Evolutionary conservation across 2,113 vertebrate species (phyloP), one percentile per base, ranked within the genome.

Genomic region (Centropus bengalensis): DNA sequence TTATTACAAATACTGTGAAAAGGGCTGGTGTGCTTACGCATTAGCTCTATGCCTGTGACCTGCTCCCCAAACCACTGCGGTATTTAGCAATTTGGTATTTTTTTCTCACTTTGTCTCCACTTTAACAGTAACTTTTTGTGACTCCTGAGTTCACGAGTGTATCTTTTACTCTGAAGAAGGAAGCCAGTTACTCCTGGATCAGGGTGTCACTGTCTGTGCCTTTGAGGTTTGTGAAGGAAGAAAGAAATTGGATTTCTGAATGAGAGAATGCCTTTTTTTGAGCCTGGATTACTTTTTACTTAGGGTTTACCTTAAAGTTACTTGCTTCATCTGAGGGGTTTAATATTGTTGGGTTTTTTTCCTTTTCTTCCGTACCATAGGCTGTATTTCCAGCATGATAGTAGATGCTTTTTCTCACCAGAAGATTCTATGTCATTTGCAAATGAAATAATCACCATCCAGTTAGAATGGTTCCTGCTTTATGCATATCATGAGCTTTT

Each of bases 151-250:
- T 86, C 11, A 14, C 40, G 12, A 23, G 40, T 52, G 16, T 44
- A 4, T 74, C 33, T 68, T 11, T 55, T 83, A 21, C 47, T 67
- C 58, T 54, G 77, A 86, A 71, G 66, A 54, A 75, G 19, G 4
- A 26, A 84, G 26, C 42, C 2, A 7, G 9, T 76, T 60, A 70
- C n/a, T 82, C 36, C 45, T 55, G 42, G 44, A 38, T 69, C 14
- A n/a, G 21, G 9, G 20, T 30, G 6, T 56, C 24, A 21, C 54
- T 49, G 15, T 54, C 47, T 75, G 4, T 68, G 62, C 32, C n/a
- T 93, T 56, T 75, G 66, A 71, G 86, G 49, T 62, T 28, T 82
- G 55, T 12, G 23, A 83, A 52, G 74, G 86, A 66, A 47, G 59
- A 49, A 90, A 81, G 8, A 33, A 82, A 70, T 4, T 18, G 58